phyloP scores from a whole-genome alignment of 1,140 invertebrate species.

The Metopolophium dirhodum region DNA sequence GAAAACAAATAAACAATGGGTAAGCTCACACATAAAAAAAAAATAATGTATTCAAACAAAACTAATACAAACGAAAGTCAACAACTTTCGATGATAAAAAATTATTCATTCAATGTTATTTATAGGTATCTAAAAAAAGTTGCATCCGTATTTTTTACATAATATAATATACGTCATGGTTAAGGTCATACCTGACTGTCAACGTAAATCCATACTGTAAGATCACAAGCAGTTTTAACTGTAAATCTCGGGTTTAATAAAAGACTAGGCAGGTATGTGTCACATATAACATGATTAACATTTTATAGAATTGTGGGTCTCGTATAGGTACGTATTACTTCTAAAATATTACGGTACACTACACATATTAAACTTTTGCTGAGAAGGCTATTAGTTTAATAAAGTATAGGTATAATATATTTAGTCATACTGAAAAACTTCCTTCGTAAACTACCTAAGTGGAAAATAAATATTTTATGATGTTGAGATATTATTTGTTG shows the following conservation, averaged over 20 bases:
- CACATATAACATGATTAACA: not conserved
- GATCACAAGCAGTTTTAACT: not conserved
- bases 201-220: not conserved
- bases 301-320: slow-evolving; percentile 3
- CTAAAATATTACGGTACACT: not conserved
- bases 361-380: not conserved
- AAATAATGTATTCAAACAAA: not conserved
- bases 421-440: not conserved
- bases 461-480: not conserved
- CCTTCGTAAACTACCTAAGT: not conserved
- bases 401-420: not conserved
- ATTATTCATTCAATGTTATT: not conserved
- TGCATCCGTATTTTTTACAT: not conserved
- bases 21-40: not conserved
- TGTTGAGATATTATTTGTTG: not conserved
- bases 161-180: not conserved
- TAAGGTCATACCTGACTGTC: not conserved
- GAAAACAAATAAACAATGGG: not conserved
- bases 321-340: not conserved
- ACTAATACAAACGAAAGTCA: not conserved
- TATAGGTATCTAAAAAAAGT: not conserved
- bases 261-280: not conserved
- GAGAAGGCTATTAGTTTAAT: not conserved
- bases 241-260: not conserved
- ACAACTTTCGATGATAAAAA: not conserved